Evolutionary conservation across 2,113 vertebrate species (phyloP).

Genomic region (Hassar affinis): DNA sequence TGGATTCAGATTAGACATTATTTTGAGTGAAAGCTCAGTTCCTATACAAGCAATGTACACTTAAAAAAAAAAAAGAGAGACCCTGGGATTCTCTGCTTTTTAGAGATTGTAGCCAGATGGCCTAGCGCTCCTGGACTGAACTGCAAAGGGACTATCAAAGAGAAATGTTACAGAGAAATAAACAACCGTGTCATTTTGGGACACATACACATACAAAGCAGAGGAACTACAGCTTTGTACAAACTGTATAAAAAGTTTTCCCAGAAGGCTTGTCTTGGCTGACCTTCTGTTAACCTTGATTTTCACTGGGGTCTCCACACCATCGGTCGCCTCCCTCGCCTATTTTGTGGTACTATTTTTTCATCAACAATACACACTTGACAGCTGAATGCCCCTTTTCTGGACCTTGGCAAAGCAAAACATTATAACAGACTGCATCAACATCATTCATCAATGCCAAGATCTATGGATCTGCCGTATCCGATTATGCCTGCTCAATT

Average conservation of each 20-base stretch:
- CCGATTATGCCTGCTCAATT: not conserved
- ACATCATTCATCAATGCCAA: not conserved
- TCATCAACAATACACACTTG: constrained; percentile 64
- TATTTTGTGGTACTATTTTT: constrained; percentile 68
- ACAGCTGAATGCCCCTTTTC: constrained; percentile 71
- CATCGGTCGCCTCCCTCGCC: constrained; percentile 56
- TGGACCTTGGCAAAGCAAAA: constrained; percentile 12
- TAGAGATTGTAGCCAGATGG: not conserved
- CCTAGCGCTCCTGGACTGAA: not conserved
- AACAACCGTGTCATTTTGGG: not conserved
- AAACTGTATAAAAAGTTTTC: constrained; percentile 43
- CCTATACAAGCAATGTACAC: not conserved
- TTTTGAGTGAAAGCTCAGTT: not conserved
- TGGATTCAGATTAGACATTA: not conserved
- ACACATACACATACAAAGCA: not conserved
- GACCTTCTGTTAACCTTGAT: constrained; percentile 65
- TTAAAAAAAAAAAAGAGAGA: not conserved
- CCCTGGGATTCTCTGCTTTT: not conserved
- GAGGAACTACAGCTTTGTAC: not conserved
- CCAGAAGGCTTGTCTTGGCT: constrained; percentile 57
- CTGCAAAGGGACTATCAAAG: no score
- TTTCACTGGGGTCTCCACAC: constrained; percentile 60
- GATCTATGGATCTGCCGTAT: not conserved
- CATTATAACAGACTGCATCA: not conserved
- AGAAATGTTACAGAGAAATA: not conserved